Percentiles rank a stretch among this genome's conserved stretches.
Evolutionary conservation across 2,888 invertebrate species (phyloP).

Genomic region (Idaea biselata): DNA sequence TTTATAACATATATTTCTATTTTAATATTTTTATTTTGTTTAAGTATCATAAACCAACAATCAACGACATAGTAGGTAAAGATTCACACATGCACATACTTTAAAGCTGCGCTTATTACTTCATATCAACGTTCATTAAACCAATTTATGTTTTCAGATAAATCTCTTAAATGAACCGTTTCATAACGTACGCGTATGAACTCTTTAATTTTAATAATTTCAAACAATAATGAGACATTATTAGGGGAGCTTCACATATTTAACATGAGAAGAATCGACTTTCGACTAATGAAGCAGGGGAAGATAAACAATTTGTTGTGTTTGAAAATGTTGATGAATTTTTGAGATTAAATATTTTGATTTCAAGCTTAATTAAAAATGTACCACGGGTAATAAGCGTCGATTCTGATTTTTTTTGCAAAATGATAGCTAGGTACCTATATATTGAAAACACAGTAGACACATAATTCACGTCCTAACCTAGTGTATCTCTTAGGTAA

Average conservation of each 20-base stretch:
- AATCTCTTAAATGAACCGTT: conserved; percentile 24
- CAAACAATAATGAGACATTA: conserved; percentile 71
- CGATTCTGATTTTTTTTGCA: too few species aligned
- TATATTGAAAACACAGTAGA: too few species aligned
- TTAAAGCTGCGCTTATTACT: not conserved
- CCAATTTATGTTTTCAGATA: conserved; percentile 31
- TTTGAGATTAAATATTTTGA: conserved; percentile 1
- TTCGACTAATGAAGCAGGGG: conserved; percentile 59
- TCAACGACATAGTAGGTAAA: not conserved
- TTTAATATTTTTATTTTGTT: too few species aligned
- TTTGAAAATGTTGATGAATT: conserved; percentile 2
- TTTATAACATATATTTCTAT: too few species aligned
- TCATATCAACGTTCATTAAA: conserved; percentile 10
- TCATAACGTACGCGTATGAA: conserved; percentile 27
- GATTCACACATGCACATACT: not conserved
- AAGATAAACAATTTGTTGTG: conserved; percentile 43
- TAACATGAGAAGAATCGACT: conserved; percentile 71
- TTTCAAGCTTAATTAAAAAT: not conserved
- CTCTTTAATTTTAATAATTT: conserved; percentile 62
- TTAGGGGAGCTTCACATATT: conserved; percentile 61
- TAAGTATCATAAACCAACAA: too few species aligned
- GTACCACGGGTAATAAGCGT: not conserved
- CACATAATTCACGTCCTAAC: too few species aligned
- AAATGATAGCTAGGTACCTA: too few species aligned
- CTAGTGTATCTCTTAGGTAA: too few species aligned